Base-by-base conservation (phyloP, 2,797 vertebrate species). In the Merluccius polli region DNA sequence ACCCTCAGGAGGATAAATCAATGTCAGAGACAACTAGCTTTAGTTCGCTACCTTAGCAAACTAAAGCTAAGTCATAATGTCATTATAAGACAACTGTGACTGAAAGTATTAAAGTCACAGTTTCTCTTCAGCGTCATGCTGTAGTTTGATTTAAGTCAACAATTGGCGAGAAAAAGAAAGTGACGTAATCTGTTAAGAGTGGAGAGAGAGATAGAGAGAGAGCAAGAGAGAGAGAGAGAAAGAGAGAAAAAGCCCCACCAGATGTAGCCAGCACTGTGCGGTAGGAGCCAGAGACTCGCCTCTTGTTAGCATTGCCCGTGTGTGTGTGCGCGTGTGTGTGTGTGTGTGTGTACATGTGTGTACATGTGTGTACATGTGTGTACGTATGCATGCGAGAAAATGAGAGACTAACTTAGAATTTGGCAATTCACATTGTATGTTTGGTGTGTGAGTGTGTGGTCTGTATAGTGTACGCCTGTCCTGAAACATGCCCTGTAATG, bases 231-330 rank as follows among this genome's bases (percentile, higher is more conserved):
- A 12, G 24, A 65, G 59, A 27, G 59, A 12, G 59, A 65, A 24
- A 65, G 10, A 29, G 59, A 27, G 24, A 10, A 63, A n/a, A 63
- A 63, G 59, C 59, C 59, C 59, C 59, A 63, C 59, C 59, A 65
- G 59, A 65, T 65, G 67, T 77, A 44, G 75, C 75, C 75, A 77
- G 75, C 36, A 21, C 15, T 76, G 76, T 73, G 78, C 81, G 74
- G 68, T 68, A 78, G 72, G 78, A 71, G 71, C 75, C 78, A 80
- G 79, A 84, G 82, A 78, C 81, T 63, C 77, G 48, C 18, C 74
- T 74, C 18, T 38, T 75, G 24, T 36, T 68, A 85, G 70, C 84
- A 80, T 84, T 82, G 84, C 83, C 81, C 84, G 84, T 44, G 70
- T 87, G 74, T 83, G 73, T 70, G 72, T 80, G 79, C 70, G 29